Evolutionary conservation across 2,113 vertebrate species (phyloP).

Genomic region (Pseudopodoces humilis): DNA sequence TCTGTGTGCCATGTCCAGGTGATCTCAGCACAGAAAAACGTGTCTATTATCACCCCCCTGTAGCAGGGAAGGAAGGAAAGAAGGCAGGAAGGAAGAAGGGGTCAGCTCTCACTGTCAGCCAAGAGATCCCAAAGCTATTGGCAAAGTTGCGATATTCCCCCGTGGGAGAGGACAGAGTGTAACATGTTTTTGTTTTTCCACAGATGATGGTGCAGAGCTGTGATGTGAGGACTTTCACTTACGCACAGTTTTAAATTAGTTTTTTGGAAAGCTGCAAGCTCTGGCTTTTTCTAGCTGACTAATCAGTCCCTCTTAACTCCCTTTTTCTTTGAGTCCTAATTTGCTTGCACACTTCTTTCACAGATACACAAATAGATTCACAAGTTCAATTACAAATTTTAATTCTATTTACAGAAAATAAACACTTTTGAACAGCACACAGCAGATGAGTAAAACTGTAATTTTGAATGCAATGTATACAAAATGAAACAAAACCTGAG

Average conservation of each 20-base stretch:
- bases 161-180: not conserved
- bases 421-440: constrained; percentile 54
- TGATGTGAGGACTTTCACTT: constrained; percentile 50
- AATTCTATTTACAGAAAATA: constrained; percentile 77
- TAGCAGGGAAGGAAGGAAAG: not conserved
- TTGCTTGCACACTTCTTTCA: constrained; percentile 45
- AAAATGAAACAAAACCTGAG: constrained; percentile 9
- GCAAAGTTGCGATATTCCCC: not conserved
- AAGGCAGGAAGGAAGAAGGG: not conserved
- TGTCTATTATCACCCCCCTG: not conserved
- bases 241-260: constrained; percentile 8
- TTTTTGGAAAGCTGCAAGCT: constrained; percentile 30
- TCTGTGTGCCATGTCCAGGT: not conserved
- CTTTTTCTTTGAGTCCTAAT: constrained; percentile 32
- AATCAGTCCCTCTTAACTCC: constrained; percentile 25
- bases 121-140: not conserved
- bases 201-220: constrained; percentile 74
- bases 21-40: constrained; percentile 19
- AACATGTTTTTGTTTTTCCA: constrained; percentile 48
- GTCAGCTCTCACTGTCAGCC: not conserved
- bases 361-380: constrained; percentile 53
- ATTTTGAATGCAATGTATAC: not conserved
- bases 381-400: constrained; percentile 72
- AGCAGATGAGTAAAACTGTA: constrained; percentile 30
- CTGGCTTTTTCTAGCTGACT: constrained; percentile 47